Conservation (phyloP, 1,140 invertebrate species). For the Heliconius eleuchia region DNA sequence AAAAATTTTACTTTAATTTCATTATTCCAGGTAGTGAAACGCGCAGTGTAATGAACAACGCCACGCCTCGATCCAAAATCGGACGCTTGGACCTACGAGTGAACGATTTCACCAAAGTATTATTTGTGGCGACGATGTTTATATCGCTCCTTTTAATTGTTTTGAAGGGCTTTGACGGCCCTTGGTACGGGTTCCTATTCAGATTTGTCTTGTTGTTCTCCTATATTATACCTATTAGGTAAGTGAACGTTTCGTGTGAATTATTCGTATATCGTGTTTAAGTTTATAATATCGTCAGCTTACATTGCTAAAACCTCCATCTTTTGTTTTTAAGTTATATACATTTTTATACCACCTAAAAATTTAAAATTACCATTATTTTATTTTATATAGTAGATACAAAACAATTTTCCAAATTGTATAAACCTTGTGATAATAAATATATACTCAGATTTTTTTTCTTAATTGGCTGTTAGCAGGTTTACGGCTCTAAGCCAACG, state of each 20-base stretch:
- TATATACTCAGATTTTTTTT: too few species aligned
- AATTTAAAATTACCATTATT: too few species aligned
- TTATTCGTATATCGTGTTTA: neutral
- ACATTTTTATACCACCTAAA: too few species aligned
- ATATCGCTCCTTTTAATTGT: slow-evolving; percentile 97
- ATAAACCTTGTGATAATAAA: too few species aligned
- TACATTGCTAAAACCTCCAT: too few species aligned
- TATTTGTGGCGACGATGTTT: slow-evolving; percentile 96
- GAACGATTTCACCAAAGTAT: slow-evolving; percentile 96
- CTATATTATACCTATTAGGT: slow-evolving; percentile 99
- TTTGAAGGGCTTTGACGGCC: slow-evolving; percentile 96
- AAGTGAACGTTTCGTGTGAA: slow-evolving; percentile 44
- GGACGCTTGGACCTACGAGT: slow-evolving; percentile 97
- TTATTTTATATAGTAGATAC: too few species aligned
- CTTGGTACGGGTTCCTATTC: slow-evolving; percentile 98
- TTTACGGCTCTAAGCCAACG: too few species aligned
- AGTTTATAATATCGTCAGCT: too few species aligned
- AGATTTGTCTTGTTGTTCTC: slow-evolving; percentile 98
- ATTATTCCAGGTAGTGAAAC: slow-evolving; percentile 90
- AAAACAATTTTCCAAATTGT: too few species aligned
- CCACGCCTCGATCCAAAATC: slow-evolving; percentile 95
- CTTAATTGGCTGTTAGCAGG: too few species aligned
- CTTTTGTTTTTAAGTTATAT: too few species aligned
- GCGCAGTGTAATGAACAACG: slow-evolving; percentile 99
- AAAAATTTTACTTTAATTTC: too few species aligned